These are phyloP conservation scores for Mustela erminea DNA, from an alignment of 2,797 vertebrate species.

Conservation along the genomic window DNA sequence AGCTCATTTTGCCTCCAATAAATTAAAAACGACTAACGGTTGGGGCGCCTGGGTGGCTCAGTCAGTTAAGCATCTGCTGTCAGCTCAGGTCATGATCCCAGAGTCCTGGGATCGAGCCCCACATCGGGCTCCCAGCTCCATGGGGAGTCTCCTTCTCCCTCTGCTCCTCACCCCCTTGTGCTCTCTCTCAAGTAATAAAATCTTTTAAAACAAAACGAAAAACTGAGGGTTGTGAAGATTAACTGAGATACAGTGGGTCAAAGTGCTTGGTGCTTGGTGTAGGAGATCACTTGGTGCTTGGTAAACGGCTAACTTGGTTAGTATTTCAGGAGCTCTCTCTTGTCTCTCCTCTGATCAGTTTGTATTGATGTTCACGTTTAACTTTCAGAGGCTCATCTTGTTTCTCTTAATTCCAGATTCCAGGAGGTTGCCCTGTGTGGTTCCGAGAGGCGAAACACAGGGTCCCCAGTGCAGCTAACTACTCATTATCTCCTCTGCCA, in stretches of 20 bases:
- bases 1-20: neutral
- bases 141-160: neutral
- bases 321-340: neutral
- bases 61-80: neutral
- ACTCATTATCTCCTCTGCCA: neutral
- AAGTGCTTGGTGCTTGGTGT: neutral
- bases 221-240: neutral
- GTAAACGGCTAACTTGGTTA: neutral
- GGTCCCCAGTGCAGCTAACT: neutral
- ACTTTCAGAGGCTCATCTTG: neutral
- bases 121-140: neutral
- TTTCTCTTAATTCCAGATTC: conserved; percentile 49
- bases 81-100: neutral
- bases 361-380: neutral
- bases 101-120: neutral
- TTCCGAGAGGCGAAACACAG: neutral
- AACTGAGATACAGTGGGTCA: neutral
- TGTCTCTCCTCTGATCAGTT: neutral
- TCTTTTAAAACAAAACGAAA: neutral
- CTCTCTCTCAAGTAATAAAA: neutral
- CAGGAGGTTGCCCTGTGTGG: neutral
- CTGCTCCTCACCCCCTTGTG: neutral
- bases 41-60: neutral
- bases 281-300: neutral
- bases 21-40: neutral